These are phyloP conservation scores for Pogonomyrmex barbatus DNA, from an alignment of 1,140 invertebrate species.

Conservation along the genomic window DNA sequence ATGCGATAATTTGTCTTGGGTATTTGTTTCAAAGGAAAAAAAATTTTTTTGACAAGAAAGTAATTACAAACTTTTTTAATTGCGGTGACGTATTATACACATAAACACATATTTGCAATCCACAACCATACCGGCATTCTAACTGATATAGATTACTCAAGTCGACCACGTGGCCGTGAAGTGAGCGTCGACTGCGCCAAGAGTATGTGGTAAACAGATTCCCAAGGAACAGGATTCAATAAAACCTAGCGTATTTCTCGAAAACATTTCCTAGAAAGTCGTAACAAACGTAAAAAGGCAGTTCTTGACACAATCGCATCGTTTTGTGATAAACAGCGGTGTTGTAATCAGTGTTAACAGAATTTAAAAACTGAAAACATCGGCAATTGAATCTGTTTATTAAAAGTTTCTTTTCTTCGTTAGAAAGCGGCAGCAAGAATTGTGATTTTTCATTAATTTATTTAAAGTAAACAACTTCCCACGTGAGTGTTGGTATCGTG, in stretches of 20 bases:
- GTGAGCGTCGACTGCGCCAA: slow-evolving; percentile 65
- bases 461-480: not conserved
- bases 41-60: slow-evolving; percentile 23
- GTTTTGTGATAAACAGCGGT: not conserved
- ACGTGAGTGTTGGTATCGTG: slow-evolving; percentile 16
- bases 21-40: not conserved
- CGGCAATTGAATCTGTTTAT: not conserved
- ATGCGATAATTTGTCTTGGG: not conserved
- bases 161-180: slow-evolving; percentile 76
- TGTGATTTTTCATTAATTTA: slow-evolving; percentile 4
- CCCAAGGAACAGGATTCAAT: slow-evolving; percentile 22
- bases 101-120: slow-evolving; percentile 1
- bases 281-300: slow-evolving; percentile 3
- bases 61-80: slow-evolving; percentile 13
- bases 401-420: not conserved
- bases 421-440: not conserved
- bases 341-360: slow-evolving; percentile 11
- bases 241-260: slow-evolving; percentile 16
- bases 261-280: slow-evolving; percentile 30
- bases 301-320: not conserved
- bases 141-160: slow-evolving; percentile 51
- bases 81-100: not conserved
- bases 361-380: slow-evolving; percentile 7
- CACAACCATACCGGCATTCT: slow-evolving; percentile 25
- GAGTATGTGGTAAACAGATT: slow-evolving; percentile 49